Percentiles rank a stretch among this genome's conserved stretches.
These are phyloP conservation scores for Lateolabrax maculatus DNA, from an alignment of 2,797 vertebrate species.

Conservation along the genomic window DNA sequence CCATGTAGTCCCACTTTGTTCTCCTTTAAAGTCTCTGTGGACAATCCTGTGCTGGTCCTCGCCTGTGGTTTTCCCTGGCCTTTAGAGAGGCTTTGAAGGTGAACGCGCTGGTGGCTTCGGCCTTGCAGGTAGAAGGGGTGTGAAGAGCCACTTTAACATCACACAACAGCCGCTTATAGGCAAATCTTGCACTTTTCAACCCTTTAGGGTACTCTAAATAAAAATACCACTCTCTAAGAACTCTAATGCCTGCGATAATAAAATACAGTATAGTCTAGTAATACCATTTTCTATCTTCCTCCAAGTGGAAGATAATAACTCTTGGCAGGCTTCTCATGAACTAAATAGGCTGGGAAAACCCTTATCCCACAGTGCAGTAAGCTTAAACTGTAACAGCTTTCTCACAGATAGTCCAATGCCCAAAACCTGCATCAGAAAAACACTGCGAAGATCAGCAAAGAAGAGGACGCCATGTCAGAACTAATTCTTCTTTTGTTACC, in stretches of 20 bases:
- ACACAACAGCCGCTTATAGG: slow-evolving; percentile 12
- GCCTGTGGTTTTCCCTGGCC: slow-evolving; percentile 11
- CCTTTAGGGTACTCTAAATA: slow-evolving; percentile 8
- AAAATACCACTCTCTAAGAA: slow-evolving; percentile 20
- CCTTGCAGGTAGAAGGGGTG: slow-evolving; percentile 6
- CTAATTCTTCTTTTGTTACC: neutral
- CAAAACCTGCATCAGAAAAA: slow-evolving; percentile 4
- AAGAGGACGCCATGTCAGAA: neutral
- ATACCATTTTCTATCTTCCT: slow-evolving; percentile 6
- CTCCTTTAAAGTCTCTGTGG: neutral
- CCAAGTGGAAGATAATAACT: neutral
- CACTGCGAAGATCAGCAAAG: neutral
- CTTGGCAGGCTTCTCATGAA: neutral
- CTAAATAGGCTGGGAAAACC: neutral
- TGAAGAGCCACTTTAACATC: slow-evolving; percentile 25
- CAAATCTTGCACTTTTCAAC: slow-evolving; percentile 1
- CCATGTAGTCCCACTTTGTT: neutral
- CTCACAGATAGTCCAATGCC: neutral
- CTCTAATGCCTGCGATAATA: slow-evolving; percentile 2
- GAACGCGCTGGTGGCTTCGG: slow-evolving; percentile 5
- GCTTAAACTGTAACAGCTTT: neutral
- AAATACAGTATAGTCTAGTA: neutral
- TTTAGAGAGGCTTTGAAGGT: slow-evolving; percentile 44
- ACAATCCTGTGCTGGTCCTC: neutral
- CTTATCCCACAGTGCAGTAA: neutral